A percentile compares a stretch with the other conserved stretches of the same genome.
These are phyloP conservation scores for Petrocephalus sullivani DNA, from an alignment of 2,797 vertebrate species.

Conservation along the genomic window DNA sequence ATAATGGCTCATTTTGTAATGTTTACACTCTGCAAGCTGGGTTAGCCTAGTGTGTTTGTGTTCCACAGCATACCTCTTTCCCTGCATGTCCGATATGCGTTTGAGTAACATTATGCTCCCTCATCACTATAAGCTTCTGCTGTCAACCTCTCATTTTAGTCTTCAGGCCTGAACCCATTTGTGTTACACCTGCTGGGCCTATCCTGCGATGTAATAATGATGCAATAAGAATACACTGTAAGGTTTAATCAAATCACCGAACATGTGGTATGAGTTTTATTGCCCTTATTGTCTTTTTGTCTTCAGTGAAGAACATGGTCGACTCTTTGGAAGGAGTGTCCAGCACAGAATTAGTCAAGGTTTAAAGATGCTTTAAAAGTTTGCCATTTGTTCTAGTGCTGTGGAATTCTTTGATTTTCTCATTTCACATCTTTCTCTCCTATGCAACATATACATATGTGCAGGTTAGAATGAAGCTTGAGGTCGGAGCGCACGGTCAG, in stretches of 20 bases:
- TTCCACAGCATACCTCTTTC: not conserved
- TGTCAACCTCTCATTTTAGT: not conserved
- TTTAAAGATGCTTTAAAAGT: not conserved
- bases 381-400: not conserved
- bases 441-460: not conserved
- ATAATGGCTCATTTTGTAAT: not conserved
- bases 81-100: not conserved
- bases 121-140: not conserved
- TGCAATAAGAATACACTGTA: not conserved
- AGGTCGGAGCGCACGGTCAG: not conserved
- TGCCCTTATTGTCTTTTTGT: not conserved
- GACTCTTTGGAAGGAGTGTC: not conserved
- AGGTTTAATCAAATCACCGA: not conserved
- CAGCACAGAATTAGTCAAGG: not conserved
- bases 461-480: not conserved
- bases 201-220: not conserved
- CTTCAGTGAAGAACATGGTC: too few relatives aligned
- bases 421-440: not conserved
- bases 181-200: not conserved
- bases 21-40: not conserved
- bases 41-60: not conserved
- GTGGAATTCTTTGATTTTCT: not conserved
- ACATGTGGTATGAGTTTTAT: not conserved
- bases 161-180: not conserved
- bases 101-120: not conserved